Base-by-base conservation (phyloP, 2,113 vertebrate species). In the Oceanites oceanicus region DNA sequence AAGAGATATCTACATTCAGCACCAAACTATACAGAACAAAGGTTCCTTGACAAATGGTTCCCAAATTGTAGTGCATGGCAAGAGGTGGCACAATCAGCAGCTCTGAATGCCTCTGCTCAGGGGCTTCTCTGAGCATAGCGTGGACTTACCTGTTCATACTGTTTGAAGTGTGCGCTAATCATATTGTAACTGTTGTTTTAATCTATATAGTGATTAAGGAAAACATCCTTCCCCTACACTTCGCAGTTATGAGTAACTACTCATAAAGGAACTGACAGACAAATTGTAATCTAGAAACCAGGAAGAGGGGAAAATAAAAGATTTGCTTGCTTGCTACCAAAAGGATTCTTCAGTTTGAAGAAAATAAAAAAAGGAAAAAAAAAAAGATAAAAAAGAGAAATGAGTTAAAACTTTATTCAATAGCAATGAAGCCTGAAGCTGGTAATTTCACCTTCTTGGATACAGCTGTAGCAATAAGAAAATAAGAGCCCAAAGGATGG, bases 401-500 rank as follows among this genome's bases (percentile, higher is more conserved):
- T 15, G 20, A 81, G 47, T 84, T 95, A 81, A 83, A 96, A 92
- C 73, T 94, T 94, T 86, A 95, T 85, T 96, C 77, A 87, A 76
- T 78, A 92, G 34, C 62, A 84, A 92, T 75, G 93, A 92, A 96
- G 83, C 86, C 95, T 77, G 73, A 91, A 95, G 95, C 72, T 93
- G 90, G 77, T 72, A 59, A 92, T 89, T 96, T 95, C 50, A 53
- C 77, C 47, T 68, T 82, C 80, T 32, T 63, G 79, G 65, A 68
- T 91, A 89, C 86, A 94, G 77, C 86, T 92, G 42, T 76, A 90
- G 58, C 66, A 82, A 85, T 44, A 66, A 94, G 90, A 94, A 97
- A 96, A 93, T 89, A 95, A 95, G 74, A 94, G 90, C 86, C 80
- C 86, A 94, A 72, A 96, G 88, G 83, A 93, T 77, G 86, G 83